Evolutionary conservation across 2,113 vertebrate genomes (phyloP), one percentile per base, ranked within the genome.

Genomic region (Phylloscopus whistleri): DNA sequence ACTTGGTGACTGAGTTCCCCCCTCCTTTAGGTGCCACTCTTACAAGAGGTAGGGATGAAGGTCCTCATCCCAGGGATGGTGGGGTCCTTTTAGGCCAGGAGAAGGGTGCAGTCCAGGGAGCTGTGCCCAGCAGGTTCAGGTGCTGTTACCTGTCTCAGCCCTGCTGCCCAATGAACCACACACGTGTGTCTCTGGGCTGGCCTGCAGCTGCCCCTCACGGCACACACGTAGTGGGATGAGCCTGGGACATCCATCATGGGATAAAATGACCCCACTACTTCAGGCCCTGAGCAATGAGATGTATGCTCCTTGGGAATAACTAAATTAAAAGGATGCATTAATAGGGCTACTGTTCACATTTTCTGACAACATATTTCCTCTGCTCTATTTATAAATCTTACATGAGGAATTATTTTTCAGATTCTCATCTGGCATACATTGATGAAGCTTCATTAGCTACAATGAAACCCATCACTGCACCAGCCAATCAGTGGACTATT

Each of bases 261-360:
- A 67, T 59, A 75, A 95, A 95, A 68, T 15, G 15, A 82, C 15
- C 18, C 7, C 67, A 13, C 51, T 53, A 3, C 23, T 63, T 44
- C 64, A 74, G 75, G 27, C 31, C 16, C 1, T 0, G 8, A 15
- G 28, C 46, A 72, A 85, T 86, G 72, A 93, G 37, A 73, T 44
- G n/a, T 46, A 52, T 74, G 59, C n/a, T 85, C 44, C 87, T 87
- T 76, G 43, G 84, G 51, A 95, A 95, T 27, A 91, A n/a, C 86
- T 92, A 93, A 84, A 94, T 96, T 97, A 94, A 91, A 93, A 75
- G 41, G 39, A 51, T 81, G 51, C 82, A 79, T 53, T 92, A 95
- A 90, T 94, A 91, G 53, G 87, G n/a, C 63, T 46, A 60, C 60
- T 85, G 67, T 87, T 95, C 93, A 76, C 83, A 70, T 92, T 96